Base-by-base conservation (phyloP, 1,140 invertebrate species). In the Macrosteles quadrilineatus region DNA sequence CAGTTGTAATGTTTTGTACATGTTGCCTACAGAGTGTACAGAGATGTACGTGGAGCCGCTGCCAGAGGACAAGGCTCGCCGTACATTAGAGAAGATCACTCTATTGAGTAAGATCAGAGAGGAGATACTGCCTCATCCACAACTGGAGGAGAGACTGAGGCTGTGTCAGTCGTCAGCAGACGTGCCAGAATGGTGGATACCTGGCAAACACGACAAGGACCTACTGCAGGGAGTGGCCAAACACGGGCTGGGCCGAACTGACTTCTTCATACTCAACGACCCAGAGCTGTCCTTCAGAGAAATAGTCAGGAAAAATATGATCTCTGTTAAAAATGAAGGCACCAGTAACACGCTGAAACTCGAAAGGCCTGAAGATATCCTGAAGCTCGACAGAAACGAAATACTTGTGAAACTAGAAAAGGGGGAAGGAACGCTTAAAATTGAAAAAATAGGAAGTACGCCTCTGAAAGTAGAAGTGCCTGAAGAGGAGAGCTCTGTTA, bases 151-250 rank as follows among this genome's bases (percentile, higher is more conserved):
- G 74, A 85, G 95, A 21, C 82, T 99, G 4, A 89, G 90, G 59
- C 82, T 96, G 1, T 98, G 95, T 80, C 87, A 95, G 77, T 87
- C 89, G 14, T 96, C 94, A 4, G 87, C 90, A 2, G 96, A 98
- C 77, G 90, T 97, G 65, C 97, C 97, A 0, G 91, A 95, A 43
- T 99, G 97, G 97, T 99, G 97, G 97, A 87, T 93, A 40, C 88
- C 91, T 30, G 97, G 96, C 0, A 90, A 91, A 77, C 97, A 99
- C 77, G 98, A 99, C 81, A 94, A 93, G 78, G 94, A 98, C 79
- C 84, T 99, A 53, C 83, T 99, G 0, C 85, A 95, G 70, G 95
- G 95, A 27, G 97, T 96, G 59, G 95, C 95, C 71, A 95, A 93
- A 77, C 94, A 98, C 84, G 97, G 97, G 50, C 83, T 98, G 4